Evolutionary conservation across 2,113 vertebrate genomes (phyloP).

Genomic region (Psilopsiagon aymara): DNA sequence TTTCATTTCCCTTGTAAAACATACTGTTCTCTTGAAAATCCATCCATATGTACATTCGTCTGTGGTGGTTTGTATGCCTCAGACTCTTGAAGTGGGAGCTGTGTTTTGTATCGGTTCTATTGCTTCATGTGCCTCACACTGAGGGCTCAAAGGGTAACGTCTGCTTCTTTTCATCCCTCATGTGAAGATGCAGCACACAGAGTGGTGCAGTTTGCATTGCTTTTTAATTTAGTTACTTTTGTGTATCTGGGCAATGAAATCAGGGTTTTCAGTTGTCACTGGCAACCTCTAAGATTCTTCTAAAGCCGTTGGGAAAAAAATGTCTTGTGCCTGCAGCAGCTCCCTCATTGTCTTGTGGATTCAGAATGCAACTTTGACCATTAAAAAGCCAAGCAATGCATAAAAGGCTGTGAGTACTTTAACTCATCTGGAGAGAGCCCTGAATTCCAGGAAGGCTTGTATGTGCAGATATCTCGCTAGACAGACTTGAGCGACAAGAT

Average conservation of each 20-base stretch:
- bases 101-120: not conserved
- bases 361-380: not conserved
- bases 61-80: not conserved
- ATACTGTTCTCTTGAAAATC: not conserved
- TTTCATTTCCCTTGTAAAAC: not conserved
- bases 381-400: not conserved
- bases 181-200: accelerated
- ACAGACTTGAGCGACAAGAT: not conserved
- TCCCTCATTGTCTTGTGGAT: not conserved
- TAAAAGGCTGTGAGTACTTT: not conserved
- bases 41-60: not conserved
- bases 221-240: not conserved
- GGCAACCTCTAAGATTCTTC: not conserved
- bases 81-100: not conserved
- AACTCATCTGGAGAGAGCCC: not conserved
- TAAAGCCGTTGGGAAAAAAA: not conserved
- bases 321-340: not conserved
- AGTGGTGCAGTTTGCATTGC: not conserved
- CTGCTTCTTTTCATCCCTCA: not conserved
- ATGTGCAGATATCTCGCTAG: not conserved
- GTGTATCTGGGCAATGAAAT: not conserved
- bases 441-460: not conserved
- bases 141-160: not conserved
- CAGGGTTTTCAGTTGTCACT: not conserved
- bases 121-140: not conserved